Percentiles rank a stretch among this genome's conserved stretches.
Conservation (phyloP, 2,888 invertebrate genomes). For the Spialia ferax region DNA sequence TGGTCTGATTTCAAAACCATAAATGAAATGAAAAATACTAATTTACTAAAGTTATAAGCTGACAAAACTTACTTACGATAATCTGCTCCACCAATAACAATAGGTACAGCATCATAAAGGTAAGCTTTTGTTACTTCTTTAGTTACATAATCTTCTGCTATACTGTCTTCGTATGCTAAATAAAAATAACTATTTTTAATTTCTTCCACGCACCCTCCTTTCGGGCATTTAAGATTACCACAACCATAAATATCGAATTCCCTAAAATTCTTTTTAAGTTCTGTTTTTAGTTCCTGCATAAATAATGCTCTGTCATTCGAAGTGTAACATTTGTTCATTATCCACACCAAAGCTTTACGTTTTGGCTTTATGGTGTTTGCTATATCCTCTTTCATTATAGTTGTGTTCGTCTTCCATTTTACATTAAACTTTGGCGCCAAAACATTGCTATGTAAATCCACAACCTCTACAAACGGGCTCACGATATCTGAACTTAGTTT, state of each 20-base stretch:
- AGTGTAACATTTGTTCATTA: constrained; percentile 57
- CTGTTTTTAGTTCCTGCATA: constrained; percentile 65
- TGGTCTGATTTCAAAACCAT: no score
- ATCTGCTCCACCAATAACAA: constrained; percentile 89
- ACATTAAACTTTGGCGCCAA: constrained; percentile 61
- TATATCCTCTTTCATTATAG: constrained; percentile 44
- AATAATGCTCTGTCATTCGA: constrained; percentile 47
- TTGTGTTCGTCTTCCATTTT: constrained; percentile 52
- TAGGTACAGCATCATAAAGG: constrained; percentile 87
- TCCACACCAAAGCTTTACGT: constrained; percentile 50
- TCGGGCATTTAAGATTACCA: constrained; percentile 55
- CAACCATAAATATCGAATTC: constrained; percentile 82
- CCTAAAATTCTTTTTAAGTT: constrained; percentile 63
- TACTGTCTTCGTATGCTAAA: constrained; percentile 62
- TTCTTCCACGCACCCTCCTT: constrained; percentile 54
- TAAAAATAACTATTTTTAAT: constrained; percentile 68
- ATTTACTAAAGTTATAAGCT: background rate
- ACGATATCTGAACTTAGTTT: constrained; percentile 72
- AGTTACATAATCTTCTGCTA: constrained; percentile 69
- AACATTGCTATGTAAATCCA: constrained; percentile 54
- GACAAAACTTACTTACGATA: constrained; percentile 80
- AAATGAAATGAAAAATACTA: background rate
- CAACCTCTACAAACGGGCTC: constrained; percentile 70
- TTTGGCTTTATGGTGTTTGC: constrained; percentile 50
- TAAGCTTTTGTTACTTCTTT: constrained; percentile 71